Base-by-base conservation (phyloP, 2,888 invertebrate genomes). In the Cordilura impudica region DNA sequence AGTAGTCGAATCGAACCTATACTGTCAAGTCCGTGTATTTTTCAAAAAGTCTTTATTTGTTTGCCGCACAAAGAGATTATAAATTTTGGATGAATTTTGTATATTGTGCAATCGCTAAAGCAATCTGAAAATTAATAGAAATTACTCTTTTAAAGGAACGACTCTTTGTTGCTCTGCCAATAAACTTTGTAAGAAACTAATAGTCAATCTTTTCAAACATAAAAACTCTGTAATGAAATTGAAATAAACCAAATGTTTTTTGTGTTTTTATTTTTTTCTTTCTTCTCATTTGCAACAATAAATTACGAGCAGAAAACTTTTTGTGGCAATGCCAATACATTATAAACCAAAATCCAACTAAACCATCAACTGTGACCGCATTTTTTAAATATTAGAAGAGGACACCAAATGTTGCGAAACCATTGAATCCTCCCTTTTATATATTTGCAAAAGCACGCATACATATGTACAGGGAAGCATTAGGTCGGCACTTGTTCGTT, bases 261-360 rank as follows among this genome's bases (percentile, higher is more conserved):
- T 54, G 31, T 10, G 6, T 8, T 54, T 61, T 18, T 8, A 16
- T 54, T 29, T 54, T 18, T 3, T 31, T 16, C 5, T 23, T 65
- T 6, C 10, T 45, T 49, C 7, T n/a, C 54, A 39, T 45, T 66
- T 23, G 43, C 56, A 26, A 14, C 65, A 39, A 73, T 56, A 65
- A 65, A 65, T 65, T 65, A 49, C 16, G 26, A 29, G 47, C 19
- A 29, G 18, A 18, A 61, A 26, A 61, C 16, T 61, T 18, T 45
- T 47, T 61, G 12, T 45, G 2, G 6, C 23, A 60, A 21, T 26
- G 26, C 45, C 26, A 45, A 45, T 45, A 45, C 43, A 43, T 5
- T 12, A 47, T 26, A 29, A 10, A 49, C 47, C 5, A 10, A 31
- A 47, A 49, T 7, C n/a, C 49, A 16, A 61, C 49, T 21, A 31